Base-by-base conservation (phyloP, 1,140 invertebrate genomes). In the Stenopsyche tienmushanensis region DNA sequence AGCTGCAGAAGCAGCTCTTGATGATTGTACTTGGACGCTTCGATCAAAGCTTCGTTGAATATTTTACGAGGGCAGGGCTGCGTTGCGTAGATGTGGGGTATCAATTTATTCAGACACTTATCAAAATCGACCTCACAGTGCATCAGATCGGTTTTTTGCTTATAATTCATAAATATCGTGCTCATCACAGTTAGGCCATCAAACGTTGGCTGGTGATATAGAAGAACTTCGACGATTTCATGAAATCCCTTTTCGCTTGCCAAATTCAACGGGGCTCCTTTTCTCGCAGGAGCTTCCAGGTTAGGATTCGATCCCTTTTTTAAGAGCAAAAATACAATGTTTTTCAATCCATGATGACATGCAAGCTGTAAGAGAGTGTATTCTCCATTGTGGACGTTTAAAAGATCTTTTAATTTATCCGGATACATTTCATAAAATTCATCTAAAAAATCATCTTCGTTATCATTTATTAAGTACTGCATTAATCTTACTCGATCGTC, bases 1-100 rank as follows among this genome's bases (percentile, higher is more conserved):
- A 93, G 72, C 21, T 84, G 73, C 39, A 84, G 73, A 2, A 88
- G 81, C 0, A 83, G 84, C 34, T 84, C 78, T 23, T 77, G 73
- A 66, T 86, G 84, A 8, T 84, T 84, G 67, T 85, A 85, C 72
- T 85, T 85, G 10, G 88, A 86, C 0, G 93, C 92, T 74, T 93
- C 94, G 77, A 94, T 91, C 8, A 95, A 77, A 0, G 90, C 84
- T 9, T 89, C 89, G 68, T 92, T 92, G 9, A 84, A 79, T 52
- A 79, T 74, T 68, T 83, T 79, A n/a, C n/a, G n/a, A n/a, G n/a
- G n/a, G n/a, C n/a, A n/a, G n/a, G n/a, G n/a, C n/a, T n/a, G n/a
- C n/a, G n/a, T n/a, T n/a, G n/a, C n/a, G n/a, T n/a, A n/a, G n/a
- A n/a, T n/a, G n/a, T n/a, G n/a, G n/a, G n/a, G n/a, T n/a, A n/a